Evolutionary conservation across 2,797 vertebrate genomes (phyloP), one percentile per base, ranked within the genome.

Genomic region (Spinus pinus): DNA sequence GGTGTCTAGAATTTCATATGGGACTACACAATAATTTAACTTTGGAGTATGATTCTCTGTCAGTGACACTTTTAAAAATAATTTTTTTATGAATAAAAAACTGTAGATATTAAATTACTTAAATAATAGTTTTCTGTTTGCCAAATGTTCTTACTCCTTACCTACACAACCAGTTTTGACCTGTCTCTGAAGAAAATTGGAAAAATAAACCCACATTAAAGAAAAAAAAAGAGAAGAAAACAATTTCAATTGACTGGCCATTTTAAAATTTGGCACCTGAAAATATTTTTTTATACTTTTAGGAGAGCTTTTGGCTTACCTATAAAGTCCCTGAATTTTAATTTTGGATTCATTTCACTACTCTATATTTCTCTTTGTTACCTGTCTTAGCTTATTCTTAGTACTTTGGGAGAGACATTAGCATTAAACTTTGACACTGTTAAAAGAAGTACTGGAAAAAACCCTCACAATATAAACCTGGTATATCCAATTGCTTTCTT

Each of bases 381-480:
- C 15, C 25, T 81, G 8, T 39, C 67, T 81, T 81, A 23, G n/a
- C 60, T 86, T 62, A 56, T 12, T 71, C 21, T 44, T 53, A 50
- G 15, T 51, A 56, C 27, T 67, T 78, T 28, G 31, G 31, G n/a
- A 77, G 28, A 90, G 87, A 62, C 1, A 16, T 47, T 73, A 62
- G 3, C 24, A 51, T 66, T 51, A 72, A 71, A 75, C 4, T n/a
- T 61, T 54, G 46, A 41, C 8, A 61, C 8, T 50, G 5, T 53
- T 53, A 58, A 80, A 93, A 93, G 9, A 10, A 30, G 3, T 44
- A 41, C 30, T 60, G 30, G 31, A 64, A 50, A 31, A 15, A 50
- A 42, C 0, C 5, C 20, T 30, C 22, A 2, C 1, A 28, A 12
- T 41, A 17, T 60, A 71, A 82, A 75, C 2, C 9, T 1, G 24